These are phyloP conservation scores for Phaedon cochleariae DNA, from an alignment of 2,888 invertebrate genomes.

Conservation along the genomic window DNA sequence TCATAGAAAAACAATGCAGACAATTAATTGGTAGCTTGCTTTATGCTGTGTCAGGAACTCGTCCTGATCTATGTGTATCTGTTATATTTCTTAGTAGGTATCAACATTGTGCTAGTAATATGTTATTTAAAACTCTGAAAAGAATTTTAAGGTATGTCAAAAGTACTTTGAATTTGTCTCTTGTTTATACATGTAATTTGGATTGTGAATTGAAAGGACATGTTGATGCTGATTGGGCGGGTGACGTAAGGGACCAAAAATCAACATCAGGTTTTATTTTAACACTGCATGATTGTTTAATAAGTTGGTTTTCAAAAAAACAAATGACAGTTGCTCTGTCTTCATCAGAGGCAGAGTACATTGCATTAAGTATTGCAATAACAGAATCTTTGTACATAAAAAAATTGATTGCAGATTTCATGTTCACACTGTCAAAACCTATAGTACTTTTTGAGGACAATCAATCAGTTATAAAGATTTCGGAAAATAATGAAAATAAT, in stretches of 20 bases:
- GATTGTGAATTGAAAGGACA: constrained; percentile 8
- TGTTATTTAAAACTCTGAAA: constrained; percentile 9
- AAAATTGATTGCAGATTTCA: not conserved
- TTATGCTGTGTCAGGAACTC: constrained; percentile 17
- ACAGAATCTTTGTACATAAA: not conserved
- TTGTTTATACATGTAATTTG: constrained; percentile 2
- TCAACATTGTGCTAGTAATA: constrained; percentile 14
- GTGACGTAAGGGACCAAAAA: constrained; percentile 23
- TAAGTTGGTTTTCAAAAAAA: constrained; percentile 8
- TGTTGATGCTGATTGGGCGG: constrained; percentile 30
- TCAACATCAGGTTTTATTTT: constrained; percentile 43
- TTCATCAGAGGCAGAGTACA: constrained; percentile 6
- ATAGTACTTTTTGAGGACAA: constrained; percentile 10
- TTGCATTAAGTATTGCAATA: not conserved
- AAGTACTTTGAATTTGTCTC: constrained; percentile 12
- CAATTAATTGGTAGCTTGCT: constrained; percentile 15
- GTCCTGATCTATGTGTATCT: constrained; percentile 16
- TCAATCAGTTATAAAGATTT: constrained; percentile 12
- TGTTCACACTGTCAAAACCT: constrained; percentile 1
- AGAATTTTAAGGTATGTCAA: constrained; percentile 14
- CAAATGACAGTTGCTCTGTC: constrained; percentile 4
- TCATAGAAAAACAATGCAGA: constrained; percentile 15
- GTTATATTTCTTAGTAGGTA: constrained; percentile 12
- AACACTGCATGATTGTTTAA: constrained; percentile 35
- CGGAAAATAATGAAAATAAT: constrained; percentile 14